Percentiles rank a stretch among this genome's conserved stretches.
Conservation (phyloP, 2,888 invertebrate genomes). For the Hypena proboscidalis region DNA sequence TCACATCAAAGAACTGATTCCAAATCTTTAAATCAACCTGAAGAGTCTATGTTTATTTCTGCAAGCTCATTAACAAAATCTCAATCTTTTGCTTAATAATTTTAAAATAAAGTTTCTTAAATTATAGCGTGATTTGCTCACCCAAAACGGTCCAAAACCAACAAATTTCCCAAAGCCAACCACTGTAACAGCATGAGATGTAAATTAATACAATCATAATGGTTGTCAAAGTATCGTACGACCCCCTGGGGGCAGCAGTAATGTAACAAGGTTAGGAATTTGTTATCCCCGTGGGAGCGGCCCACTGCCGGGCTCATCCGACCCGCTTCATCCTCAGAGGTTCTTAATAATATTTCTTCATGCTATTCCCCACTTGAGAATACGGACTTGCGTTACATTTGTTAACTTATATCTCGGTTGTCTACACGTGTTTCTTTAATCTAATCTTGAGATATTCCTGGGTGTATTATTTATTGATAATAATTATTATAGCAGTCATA, state of each 20-base stretch:
- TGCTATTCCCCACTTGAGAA: slow-evolving; percentile 44
- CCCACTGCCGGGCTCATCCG: slow-evolving; percentile 47
- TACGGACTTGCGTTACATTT: slow-evolving; percentile 30
- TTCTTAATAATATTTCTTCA: slow-evolving; percentile 55
- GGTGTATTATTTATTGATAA: too few relatives aligned
- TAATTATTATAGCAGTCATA: too few relatives aligned
- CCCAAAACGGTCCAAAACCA: too few relatives aligned
- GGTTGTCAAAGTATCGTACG: slow-evolving; percentile 54
- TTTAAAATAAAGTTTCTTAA: too few relatives aligned
- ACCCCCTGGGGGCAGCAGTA: slow-evolving; percentile 43
- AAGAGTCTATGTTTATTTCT: too few relatives aligned
- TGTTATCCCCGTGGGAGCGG: slow-evolving; percentile 52
- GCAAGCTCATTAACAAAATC: too few relatives aligned
- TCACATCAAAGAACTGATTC: too few relatives aligned
- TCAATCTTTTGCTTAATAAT: too few relatives aligned
- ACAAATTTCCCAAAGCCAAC: too few relatives aligned
- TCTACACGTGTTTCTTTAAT: slow-evolving; percentile 13
- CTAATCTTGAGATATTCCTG: neutral
- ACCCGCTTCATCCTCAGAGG: slow-evolving; percentile 46
- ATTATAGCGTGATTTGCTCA: too few relatives aligned
- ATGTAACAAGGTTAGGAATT: slow-evolving; percentile 56
- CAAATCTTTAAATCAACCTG: too few relatives aligned
- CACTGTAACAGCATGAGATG: slow-evolving; percentile 36
- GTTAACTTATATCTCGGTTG: slow-evolving; percentile 35
- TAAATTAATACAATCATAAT: slow-evolving; percentile 52